A percentile compares a stretch with the other conserved stretches of the same genome.
These are phyloP conservation scores for Halcyon badia DNA, from an alignment of 2,797 vertebrate species.

Conservation along the genomic window DNA sequence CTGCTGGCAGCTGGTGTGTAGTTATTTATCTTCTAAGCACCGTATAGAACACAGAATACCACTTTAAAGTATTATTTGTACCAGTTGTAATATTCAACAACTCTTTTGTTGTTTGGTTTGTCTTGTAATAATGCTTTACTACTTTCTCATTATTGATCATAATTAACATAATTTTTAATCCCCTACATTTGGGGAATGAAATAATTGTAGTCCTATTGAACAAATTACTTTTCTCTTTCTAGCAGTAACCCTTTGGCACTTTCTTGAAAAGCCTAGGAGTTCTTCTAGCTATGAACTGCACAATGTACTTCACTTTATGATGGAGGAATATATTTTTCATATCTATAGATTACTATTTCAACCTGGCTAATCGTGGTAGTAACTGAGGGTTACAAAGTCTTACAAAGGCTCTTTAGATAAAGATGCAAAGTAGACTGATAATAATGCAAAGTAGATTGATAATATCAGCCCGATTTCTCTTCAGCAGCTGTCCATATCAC, in stretches of 20 bases:
- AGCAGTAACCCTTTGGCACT: neutral
- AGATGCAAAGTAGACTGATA: neutral
- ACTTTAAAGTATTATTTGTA: neutral
- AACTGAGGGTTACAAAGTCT: neutral
- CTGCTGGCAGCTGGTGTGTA: neutral
- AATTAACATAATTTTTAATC: constrained; percentile 17
- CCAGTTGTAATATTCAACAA: neutral
- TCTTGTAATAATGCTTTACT: neutral
- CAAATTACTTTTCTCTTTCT: neutral
- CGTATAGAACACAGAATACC: neutral
- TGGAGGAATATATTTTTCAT: neutral
- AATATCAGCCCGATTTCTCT: neutral
- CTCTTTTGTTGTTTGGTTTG: constrained; percentile 5
- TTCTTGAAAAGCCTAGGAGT: neutral
- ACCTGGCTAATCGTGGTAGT: neutral
- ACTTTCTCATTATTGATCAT: constrained; percentile 2
- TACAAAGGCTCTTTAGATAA: neutral
- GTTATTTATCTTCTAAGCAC: neutral
- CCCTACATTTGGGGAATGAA: neutral
- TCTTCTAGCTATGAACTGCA: neutral
- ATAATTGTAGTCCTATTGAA: neutral
- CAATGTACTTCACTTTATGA: neutral
- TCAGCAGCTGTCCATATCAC: neutral
- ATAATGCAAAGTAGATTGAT: neutral
- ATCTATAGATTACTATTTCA: neutral